Percentiles rank a stretch among this genome's conserved stretches.
phyloP scores from a whole-genome alignment of 2,113 vertebrate genomes.

The Oreotragus oreotragus region DNA sequence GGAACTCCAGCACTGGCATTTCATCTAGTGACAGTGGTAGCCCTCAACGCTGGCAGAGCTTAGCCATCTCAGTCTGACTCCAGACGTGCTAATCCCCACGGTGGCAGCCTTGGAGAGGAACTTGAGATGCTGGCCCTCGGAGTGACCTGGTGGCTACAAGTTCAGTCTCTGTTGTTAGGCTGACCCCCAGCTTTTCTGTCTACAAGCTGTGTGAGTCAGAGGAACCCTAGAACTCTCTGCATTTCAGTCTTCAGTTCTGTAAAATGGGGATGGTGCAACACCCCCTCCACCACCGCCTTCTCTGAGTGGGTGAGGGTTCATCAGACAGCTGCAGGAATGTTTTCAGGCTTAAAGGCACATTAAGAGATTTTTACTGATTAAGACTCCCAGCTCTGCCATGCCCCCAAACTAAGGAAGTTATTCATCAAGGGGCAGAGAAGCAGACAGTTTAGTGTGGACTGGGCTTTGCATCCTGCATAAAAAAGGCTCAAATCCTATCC shows the following conservation, averaged over 20 bases:
- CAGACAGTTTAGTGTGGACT: neutral
- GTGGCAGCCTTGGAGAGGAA: neutral
- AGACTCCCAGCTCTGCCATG: neutral
- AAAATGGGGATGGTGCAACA: neutral
- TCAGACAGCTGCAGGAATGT: accelerated
- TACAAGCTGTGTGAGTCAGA: accelerated
- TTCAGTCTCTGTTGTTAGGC: neutral
- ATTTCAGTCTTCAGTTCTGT: neutral
- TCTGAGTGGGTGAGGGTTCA: accelerated
- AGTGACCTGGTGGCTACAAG: neutral
- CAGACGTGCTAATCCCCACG: neutral
- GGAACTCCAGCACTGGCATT: neutral
- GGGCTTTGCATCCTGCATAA: neutral
- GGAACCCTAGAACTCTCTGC: neutral
- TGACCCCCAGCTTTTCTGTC: neutral
- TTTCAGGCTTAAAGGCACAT: neutral
- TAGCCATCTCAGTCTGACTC: neutral
- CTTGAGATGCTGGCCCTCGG: neutral
- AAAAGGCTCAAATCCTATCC: neutral
- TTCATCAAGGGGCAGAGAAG: neutral
- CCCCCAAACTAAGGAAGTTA: neutral
- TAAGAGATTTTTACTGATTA: neutral
- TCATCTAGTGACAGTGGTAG: neutral
- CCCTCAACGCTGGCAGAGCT: accelerated
- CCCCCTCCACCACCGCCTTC: too few relatives aligned